phyloP scores from a whole-genome alignment of 92 coral and sea anemone genomes.

The Porites rus region DNA sequence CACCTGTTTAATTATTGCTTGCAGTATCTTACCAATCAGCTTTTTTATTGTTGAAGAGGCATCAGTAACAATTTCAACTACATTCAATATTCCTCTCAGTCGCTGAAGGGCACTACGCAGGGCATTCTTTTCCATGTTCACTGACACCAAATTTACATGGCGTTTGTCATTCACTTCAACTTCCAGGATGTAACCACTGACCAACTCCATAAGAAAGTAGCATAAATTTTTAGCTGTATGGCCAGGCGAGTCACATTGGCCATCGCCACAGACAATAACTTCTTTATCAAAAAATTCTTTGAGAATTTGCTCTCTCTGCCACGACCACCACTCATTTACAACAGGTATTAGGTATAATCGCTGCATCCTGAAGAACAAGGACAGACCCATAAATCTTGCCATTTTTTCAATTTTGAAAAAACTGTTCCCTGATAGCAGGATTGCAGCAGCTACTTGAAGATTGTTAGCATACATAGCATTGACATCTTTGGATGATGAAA shows the following conservation, averaged over 20 bases:
- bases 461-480: constrained; percentile 45
- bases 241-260: constrained; percentile 69
- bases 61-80: constrained; percentile 66
- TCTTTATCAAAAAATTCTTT: constrained; percentile 16
- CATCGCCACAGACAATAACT: constrained; percentile 57
- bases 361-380: constrained; percentile 54
- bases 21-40: constrained; percentile 12
- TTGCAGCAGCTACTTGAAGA: constrained; percentile 45
- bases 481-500: constrained; percentile 37
- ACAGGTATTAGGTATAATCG: constrained; percentile 52
- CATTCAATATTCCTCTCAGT: constrained; percentile 7
- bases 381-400: constrained; percentile 45
- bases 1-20: neutral
- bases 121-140: constrained; percentile 54
- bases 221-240: constrained; percentile 47
- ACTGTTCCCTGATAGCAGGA: constrained; percentile 48
- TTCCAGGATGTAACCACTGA: constrained; percentile 39
- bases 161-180: constrained; percentile 57
- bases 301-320: constrained; percentile 37
- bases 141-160: constrained; percentile 47
- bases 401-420: constrained; percentile 39
- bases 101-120: constrained; percentile 36
- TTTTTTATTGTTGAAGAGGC: constrained; percentile 57
- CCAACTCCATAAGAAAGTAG: constrained; percentile 57
- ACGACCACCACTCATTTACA: constrained; percentile 58